Conservation (phyloP, 2,797 vertebrate species). For the Malacoctenus gilli region DNA sequence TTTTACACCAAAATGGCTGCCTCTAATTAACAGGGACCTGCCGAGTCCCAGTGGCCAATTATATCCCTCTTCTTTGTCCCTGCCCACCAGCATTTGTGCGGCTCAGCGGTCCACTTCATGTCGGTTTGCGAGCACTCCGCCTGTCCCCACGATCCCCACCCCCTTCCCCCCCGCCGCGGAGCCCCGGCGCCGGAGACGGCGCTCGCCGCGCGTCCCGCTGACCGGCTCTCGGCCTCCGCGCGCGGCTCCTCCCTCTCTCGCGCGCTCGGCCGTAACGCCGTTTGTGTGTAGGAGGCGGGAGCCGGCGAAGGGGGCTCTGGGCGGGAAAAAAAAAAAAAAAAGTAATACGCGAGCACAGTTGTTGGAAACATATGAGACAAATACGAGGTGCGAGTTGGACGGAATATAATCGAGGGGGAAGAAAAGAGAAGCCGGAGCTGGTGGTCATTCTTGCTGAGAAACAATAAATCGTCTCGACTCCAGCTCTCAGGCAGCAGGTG, state of each 20-base stretch:
- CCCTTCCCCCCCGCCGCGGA: constrained; percentile 63
- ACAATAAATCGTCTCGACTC: constrained; percentile 4
- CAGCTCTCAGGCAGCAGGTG: constrained; percentile 3
- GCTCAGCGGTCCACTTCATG: constrained; percentile 73
- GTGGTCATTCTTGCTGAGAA: constrained; percentile 9
- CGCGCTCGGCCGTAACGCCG: constrained; percentile 12
- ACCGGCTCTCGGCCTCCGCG: constrained; percentile 54
- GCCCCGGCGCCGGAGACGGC: constrained; percentile 60
- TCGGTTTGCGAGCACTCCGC: constrained; percentile 55
- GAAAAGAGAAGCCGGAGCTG: constrained; percentile 3
- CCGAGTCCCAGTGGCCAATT: constrained; percentile 78
- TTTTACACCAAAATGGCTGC: constrained; percentile 75
- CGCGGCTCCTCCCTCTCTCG: constrained; percentile 35
- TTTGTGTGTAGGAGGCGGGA: constrained; percentile 3
- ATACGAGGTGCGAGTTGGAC: not conserved
- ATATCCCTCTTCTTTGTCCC: constrained; percentile 71
- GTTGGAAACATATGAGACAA: not conserved
- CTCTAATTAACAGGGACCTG: constrained; percentile 79
- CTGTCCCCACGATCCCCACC: too few species aligned
- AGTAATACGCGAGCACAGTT: not conserved
- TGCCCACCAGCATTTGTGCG: constrained; percentile 69
- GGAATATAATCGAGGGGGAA: not conserved
- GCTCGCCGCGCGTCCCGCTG: constrained; percentile 54
- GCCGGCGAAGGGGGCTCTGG: constrained; percentile 7
- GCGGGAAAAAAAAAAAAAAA: too few species aligned